A percentile compares a stretch with the other conserved stretches of the same genome.
phyloP scores from a whole-genome alignment of 2,888 invertebrate genomes.

The Eutolmus rufibarbis region DNA sequence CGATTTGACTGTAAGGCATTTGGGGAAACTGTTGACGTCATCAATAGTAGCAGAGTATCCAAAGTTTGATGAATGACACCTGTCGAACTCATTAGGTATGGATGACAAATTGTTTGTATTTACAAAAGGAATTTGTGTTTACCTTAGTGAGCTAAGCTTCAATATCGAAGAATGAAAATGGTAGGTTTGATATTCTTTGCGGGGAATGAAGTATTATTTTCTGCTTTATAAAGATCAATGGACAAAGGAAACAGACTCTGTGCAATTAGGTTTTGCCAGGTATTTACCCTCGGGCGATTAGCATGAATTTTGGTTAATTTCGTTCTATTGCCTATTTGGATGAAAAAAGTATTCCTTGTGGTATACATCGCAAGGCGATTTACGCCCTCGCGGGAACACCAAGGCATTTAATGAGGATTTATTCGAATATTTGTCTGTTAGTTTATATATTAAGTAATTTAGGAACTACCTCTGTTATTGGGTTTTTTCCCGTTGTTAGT shows the following conservation, averaged over 20 bases:
- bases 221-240: background rate
- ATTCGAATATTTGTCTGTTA: background rate
- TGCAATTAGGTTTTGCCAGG: background rate
- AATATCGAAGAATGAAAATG: background rate
- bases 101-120: background rate
- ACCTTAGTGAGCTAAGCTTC: background rate
- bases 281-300: background rate
- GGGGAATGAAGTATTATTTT: background rate
- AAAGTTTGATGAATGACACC: background rate
- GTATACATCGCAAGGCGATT: background rate
- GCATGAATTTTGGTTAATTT: background rate
- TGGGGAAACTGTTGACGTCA: too few relatives aligned
- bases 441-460: too few relatives aligned
- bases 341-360: too few relatives aligned
- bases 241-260: background rate
- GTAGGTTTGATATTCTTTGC: background rate
- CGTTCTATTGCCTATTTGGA: background rate
- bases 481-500: too few relatives aligned
- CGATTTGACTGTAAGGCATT: background rate
- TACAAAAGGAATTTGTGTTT: background rate
- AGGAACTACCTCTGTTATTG: too few relatives aligned
- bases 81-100: background rate
- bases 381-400: background rate
- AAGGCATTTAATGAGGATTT: background rate
- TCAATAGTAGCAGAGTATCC: too few relatives aligned